Percentiles rank a stretch among this genome's conserved stretches.
Evolutionary conservation across 2,113 vertebrate genomes (phyloP).

Genomic region (Tamias sibiricus): DNA sequence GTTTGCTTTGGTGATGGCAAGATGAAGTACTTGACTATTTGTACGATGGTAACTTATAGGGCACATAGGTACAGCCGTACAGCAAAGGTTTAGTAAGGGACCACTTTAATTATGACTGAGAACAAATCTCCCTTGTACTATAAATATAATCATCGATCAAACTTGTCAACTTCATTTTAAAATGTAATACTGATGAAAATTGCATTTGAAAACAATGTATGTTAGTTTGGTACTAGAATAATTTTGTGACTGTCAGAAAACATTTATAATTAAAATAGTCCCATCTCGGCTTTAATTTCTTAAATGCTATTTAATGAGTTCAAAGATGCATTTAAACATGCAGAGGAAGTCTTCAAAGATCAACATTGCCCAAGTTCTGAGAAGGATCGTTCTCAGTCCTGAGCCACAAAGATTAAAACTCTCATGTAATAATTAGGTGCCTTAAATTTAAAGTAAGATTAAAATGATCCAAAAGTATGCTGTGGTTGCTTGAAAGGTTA

Average conservation of each 20-base stretch:
- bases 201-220: background rate
- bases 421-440: background rate
- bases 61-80: background rate
- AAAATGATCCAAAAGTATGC: background rate
- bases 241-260: background rate
- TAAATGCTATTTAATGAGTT: background rate
- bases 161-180: background rate
- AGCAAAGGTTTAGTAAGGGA: background rate
- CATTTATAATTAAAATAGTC: background rate
- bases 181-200: background rate
- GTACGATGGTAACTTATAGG: background rate
- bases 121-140: too few species aligned
- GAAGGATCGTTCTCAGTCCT: background rate
- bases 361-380: background rate
- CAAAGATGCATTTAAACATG: background rate
- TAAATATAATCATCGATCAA: background rate
- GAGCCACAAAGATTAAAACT: background rate
- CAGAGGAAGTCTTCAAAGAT: background rate
- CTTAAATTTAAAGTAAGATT: slow-evolving; percentile 21
- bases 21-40: background rate
- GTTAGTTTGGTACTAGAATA: background rate
- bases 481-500: background rate
- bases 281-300: background rate
- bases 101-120: background rate
- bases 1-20: background rate